These are phyloP conservation scores for Scaptomyza cyrtandrae DNA, from an alignment of 2,888 invertebrate genomes.

Conservation along the genomic window DNA sequence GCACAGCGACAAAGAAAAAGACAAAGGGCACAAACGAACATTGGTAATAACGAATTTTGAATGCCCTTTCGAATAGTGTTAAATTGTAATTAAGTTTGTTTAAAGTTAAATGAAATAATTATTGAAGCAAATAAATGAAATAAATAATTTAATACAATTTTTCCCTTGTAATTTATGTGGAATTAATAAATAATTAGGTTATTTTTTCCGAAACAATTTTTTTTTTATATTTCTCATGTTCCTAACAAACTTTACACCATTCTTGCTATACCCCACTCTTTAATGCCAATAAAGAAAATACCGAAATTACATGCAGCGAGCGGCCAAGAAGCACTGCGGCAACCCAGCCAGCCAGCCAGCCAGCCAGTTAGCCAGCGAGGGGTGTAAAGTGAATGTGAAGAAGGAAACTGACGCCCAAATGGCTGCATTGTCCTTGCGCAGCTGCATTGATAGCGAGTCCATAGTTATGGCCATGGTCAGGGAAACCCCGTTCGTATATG, in stretches of 20 bases:
- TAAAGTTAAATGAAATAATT: too few relatives aligned
- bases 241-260: not conserved
- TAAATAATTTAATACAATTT: too few relatives aligned
- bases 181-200: too few relatives aligned
- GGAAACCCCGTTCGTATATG: slow-evolving; percentile 14
- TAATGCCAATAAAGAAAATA: slow-evolving; percentile 46
- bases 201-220: too few relatives aligned
- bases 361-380: not conserved
- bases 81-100: too few relatives aligned
- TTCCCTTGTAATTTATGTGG: too few relatives aligned
- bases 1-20: slow-evolving; percentile 46
- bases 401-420: slow-evolving; percentile 3
- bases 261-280: not conserved
- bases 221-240: too few relatives aligned
- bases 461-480: slow-evolving; percentile 59
- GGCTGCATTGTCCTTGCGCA: slow-evolving; percentile 55
- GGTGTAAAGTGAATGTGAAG: not conserved
- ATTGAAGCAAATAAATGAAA: too few relatives aligned
- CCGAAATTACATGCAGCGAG: slow-evolving; percentile 54
- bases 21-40: slow-evolving; percentile 21
- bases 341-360: slow-evolving; percentile 6
- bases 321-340: slow-evolving; percentile 28
- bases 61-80: slow-evolving; percentile 14
- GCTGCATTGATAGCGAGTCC: slow-evolving; percentile 59
- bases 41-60: not conserved